Conservation (phyloP, 2,113 vertebrate genomes). For the Phrynosoma platyrhinos region DNA sequence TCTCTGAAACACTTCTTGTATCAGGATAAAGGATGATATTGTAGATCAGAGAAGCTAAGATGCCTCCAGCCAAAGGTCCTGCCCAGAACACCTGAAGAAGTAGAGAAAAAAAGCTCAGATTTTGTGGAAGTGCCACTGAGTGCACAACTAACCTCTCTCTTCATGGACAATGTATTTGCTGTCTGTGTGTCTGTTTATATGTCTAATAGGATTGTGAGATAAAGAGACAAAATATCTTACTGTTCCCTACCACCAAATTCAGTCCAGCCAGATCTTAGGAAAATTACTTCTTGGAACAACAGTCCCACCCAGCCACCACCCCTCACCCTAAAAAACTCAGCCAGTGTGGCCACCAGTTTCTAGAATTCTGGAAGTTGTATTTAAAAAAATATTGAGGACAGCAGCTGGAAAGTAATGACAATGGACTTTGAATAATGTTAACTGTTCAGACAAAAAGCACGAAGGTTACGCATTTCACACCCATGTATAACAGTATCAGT, state of each 20-base stretch:
- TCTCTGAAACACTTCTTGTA: constrained; percentile 56
- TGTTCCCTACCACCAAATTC: background rate
- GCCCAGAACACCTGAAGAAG: constrained; percentile 63
- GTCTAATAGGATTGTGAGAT: background rate
- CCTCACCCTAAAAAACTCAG: too few species aligned
- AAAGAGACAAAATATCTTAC: background rate
- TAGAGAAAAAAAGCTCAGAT: background rate
- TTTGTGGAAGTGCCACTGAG: background rate
- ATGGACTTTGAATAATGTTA: too few species aligned
- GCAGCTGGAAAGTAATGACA: too few species aligned
- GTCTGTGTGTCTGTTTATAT: background rate
- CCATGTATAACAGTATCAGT: too few species aligned
- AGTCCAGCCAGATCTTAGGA: background rate
- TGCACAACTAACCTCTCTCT: background rate
- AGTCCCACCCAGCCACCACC: too few species aligned
- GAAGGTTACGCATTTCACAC: too few species aligned
- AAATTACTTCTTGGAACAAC: too few species aligned
- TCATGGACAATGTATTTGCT: background rate
- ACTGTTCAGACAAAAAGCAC: too few species aligned
- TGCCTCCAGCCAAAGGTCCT: constrained; percentile 57
- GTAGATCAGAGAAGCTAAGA: constrained; percentile 56
- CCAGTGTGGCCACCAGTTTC: too few species aligned
- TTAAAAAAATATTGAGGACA: too few species aligned
- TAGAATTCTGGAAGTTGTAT: too few species aligned
- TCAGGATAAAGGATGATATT: constrained; percentile 63